These are phyloP conservation scores for Siniperca chuatsi DNA, from an alignment of 2,113 vertebrate genomes.

Conservation along the genomic window DNA sequence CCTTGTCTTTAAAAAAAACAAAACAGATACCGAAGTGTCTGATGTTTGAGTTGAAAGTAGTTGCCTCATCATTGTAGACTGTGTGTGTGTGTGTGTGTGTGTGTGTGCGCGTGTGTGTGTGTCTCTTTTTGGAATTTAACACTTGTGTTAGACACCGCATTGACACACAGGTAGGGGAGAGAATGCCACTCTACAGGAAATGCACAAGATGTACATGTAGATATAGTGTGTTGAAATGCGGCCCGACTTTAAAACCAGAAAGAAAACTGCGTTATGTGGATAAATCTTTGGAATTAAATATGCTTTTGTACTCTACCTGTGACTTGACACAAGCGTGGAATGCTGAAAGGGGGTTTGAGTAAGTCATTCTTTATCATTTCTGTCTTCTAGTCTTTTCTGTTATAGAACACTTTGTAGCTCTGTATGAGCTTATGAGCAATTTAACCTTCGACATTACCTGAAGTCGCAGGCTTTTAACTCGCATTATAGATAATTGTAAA, in stretches of 20 bases:
- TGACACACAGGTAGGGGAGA: conserved; percentile 11
- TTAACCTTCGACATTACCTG: not conserved
- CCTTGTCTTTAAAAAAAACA: not conserved
- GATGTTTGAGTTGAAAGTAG: conserved; percentile 3
- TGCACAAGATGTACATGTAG: conserved; percentile 19
- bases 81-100: not conserved
- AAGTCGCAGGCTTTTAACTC: conserved; percentile 3
- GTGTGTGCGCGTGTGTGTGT: not conserved
- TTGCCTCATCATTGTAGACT: conserved; percentile 11
- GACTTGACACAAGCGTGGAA: accelerated
- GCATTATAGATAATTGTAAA: not conserved
- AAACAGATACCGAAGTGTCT: not conserved
- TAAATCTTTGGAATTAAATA: conserved; percentile 18
- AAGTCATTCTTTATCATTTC: conserved; percentile 14
- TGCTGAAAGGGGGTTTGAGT: not conserved
- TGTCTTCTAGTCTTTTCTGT: not conserved
- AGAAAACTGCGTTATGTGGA: not conserved
- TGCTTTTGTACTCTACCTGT: not conserved
- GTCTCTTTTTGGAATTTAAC: conserved; percentile 11
- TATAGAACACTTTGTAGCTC: not conserved
- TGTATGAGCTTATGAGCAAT: too few relatives aligned
- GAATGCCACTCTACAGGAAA: conserved; percentile 74
- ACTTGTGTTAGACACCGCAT: conserved; percentile 15
- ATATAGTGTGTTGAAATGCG: conserved; percentile 49
- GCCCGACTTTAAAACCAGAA: not conserved